phyloP scores from a whole-genome alignment of 2,113 vertebrate genomes.

The Seriola quinqueradiata region DNA sequence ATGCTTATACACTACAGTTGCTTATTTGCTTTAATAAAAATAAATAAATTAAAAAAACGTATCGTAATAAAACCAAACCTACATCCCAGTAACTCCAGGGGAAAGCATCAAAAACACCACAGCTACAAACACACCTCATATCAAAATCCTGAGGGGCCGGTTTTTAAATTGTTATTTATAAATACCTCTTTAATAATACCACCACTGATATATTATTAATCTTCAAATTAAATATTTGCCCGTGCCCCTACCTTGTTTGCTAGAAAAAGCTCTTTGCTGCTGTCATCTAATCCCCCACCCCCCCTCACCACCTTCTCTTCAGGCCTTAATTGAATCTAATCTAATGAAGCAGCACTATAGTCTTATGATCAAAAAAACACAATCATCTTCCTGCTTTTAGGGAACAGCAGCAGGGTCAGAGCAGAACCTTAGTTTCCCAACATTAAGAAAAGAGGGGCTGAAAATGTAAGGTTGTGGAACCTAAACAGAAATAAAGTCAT shows the following conservation, averaged over 20 bases:
- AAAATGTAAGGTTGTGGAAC: neutral
- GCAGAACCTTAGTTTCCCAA: neutral
- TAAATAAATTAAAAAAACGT: neutral
- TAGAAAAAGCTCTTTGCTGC: constrained; percentile 66
- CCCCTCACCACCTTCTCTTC: constrained; percentile 5
- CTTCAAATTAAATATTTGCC: constrained; percentile 82
- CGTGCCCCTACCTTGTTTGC: constrained; percentile 77
- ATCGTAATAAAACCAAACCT: constrained; percentile 39
- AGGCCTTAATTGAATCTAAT: constrained; percentile 70
- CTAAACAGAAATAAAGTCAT: neutral
- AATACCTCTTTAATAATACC: constrained; percentile 82
- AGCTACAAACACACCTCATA: constrained; percentile 18
- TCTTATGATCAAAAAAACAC: constrained; percentile 40
- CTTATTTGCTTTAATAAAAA: constrained; percentile 1
- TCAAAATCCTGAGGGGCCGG: constrained; percentile 60
- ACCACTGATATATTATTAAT: constrained; percentile 83
- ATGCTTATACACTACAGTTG: neutral
- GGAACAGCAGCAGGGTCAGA: constrained; percentile 21
- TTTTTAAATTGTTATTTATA: constrained; percentile 80
- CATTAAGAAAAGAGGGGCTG: neutral
- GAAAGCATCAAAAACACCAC: constrained; percentile 18
- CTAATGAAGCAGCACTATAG: constrained; percentile 64
- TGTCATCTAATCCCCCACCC: constrained; percentile 70
- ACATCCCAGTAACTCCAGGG: constrained; percentile 30
- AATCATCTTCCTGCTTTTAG: constrained; percentile 16